Base-by-base conservation (phyloP, 2,888 invertebrate species). In the Vesta saturnalis region DNA sequence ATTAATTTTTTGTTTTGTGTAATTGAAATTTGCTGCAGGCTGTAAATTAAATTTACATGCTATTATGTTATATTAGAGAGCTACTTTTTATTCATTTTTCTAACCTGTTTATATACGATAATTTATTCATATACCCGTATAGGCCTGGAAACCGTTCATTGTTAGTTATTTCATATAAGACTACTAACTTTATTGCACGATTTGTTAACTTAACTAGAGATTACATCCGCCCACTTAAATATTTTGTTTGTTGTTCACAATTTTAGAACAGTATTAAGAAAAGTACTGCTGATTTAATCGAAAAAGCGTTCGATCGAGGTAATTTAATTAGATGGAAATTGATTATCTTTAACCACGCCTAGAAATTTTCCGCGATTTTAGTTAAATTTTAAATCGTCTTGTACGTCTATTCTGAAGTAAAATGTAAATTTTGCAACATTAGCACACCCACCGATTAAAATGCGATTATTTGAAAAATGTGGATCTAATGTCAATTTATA, bases 371-470 rank as follows among this genome's bases (percentile, higher is more conserved):
- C 39, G n/a, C 39, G n/a, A 39, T 39, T 39, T 39, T n/a, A n/a
- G n/a, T 8, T 39, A n/a, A 39, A 39, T 39, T 39, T n/a, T 39
- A 39, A n/a, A 10, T n/a, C 39, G 39, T 39, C n/a, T 39, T 39
- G n/a, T n/a, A 39, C 8, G 39, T 39, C 39, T 39, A 10, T n/a
- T 10, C 2, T n/a, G n/a, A 39, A 3, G 23, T 39, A 52, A 52
- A 52, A 52, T 52, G 52, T 52, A 52, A 52, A 52, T 52, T 39
- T 52, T 52, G 47, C 19, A 52, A 52, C 19, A 12, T 52, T 52
- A 52, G 18, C 52, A 52, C 52, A 52, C 52, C 52, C 52, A 21
- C 19, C 19, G 19, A 52, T 52, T 52, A 21, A 21, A 12, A 52
- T 52, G 52, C 52, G 52, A 19, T 52, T 52, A 52, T 52, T 52